These are phyloP conservation scores for Cettia cetti DNA, from an alignment of 2,113 vertebrate genomes.

Conservation along the genomic window DNA sequence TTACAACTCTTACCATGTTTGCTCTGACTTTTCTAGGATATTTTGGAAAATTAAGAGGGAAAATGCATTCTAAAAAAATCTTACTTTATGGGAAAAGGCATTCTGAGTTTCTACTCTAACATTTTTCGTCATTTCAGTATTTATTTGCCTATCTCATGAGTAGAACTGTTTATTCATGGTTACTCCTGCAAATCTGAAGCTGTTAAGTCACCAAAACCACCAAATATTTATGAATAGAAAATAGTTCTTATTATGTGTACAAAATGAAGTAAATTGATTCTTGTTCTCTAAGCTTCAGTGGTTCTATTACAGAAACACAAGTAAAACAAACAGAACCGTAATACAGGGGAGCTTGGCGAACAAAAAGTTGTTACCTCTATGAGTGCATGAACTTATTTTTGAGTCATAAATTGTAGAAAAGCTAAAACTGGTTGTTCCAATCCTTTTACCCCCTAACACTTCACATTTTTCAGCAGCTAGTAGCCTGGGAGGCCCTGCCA, in stretches of 20 bases:
- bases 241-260: not conserved
- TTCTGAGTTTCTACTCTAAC: not conserved
- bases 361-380: not conserved
- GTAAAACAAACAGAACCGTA: not conserved
- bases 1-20: not conserved
- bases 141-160: not conserved
- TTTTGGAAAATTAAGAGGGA: not conserved
- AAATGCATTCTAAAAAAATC: not conserved
- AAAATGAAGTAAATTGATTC: not conserved
- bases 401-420: not conserved
- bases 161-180: not conserved
- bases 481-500: not conserved
- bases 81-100: not conserved
- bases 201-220: not conserved
- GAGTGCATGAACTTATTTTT: not conserved
- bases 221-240: not conserved
- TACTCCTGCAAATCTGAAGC: not conserved
- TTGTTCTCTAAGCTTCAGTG: not conserved
- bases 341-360: not conserved
- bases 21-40: not conserved
- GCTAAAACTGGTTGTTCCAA: not conserved
- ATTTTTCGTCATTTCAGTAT: not conserved
- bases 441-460: not conserved
- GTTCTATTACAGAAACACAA: not conserved
- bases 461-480: not conserved